Base-by-base conservation (phyloP, 2,888 invertebrate genomes). In the Lepidocyrtoides sp. region DNA sequence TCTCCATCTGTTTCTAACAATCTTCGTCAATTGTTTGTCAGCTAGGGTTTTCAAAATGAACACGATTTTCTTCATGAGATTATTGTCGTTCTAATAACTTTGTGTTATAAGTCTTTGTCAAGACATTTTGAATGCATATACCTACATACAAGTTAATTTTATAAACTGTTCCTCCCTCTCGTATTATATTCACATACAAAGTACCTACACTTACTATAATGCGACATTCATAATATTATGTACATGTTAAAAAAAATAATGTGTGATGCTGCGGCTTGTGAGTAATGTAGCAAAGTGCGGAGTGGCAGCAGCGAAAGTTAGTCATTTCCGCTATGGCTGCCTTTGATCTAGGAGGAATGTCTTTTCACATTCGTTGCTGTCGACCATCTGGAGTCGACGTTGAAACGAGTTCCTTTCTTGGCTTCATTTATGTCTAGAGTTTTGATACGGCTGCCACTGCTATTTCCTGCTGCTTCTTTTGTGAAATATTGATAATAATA, bases 401-500 rank as follows among this genome's bases (percentile, higher is more conserved):
- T 36, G 1, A 41, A 12, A 41, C 0, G 69, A 20, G 75, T 14
- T 75, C 75, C 75, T 75, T 75, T 44, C n/a, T 48, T 75, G 75
- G 75, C 48, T 48, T 44, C 26, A 26, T 44, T 23, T 44, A 23
- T 26, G 48, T 75, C 14, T 23, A 26, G 0, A 48, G 48, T 75
- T 48, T 75, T 48, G 69, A 29, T 17, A 41, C 12, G 17, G 75
- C 14, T 69, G 60, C 17, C 26, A 26, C 26, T 63, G n/a, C 66
- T 8, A 44, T 72, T 72, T 72, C 72, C 72, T 44, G 44, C 44
- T 75, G 48, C 75, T 48, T 44, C 26, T 75, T 48, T 75, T 26
- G 44, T 75, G 26, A 75, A 75, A 48, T 48, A 75, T 75, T 75
- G 75, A 75, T 75, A 14, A 75, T 48, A 48, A 44, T n/a, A n/a